Evolutionary conservation across 2,113 vertebrate species (phyloP).

Genomic region (Pluvialis apricaria): DNA sequence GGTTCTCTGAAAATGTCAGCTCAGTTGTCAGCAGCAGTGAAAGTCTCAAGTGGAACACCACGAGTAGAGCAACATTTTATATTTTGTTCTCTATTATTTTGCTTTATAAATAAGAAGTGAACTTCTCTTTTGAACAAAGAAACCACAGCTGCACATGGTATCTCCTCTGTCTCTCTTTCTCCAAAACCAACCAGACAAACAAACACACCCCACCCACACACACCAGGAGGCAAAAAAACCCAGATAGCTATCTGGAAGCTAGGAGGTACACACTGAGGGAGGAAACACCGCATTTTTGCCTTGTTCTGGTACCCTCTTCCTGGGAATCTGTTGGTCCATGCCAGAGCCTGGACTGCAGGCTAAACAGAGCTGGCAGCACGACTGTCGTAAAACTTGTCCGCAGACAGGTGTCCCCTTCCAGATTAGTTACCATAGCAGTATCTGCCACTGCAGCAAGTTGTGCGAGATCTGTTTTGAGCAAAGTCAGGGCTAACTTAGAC

Average conservation of each 20-base stretch:
- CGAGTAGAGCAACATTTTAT: background rate
- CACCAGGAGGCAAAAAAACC: background rate
- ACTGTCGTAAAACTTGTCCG: background rate
- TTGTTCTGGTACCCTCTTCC: background rate
- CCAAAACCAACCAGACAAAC: background rate
- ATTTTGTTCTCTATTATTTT: background rate
- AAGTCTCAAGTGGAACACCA: background rate
- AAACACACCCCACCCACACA: background rate
- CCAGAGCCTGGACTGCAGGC: background rate
- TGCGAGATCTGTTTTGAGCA: background rate
- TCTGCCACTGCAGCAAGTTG: background rate
- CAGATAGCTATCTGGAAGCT: background rate
- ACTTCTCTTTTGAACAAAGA: background rate
- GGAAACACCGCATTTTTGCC: background rate
- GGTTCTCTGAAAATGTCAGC: background rate
- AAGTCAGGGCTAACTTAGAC: background rate
- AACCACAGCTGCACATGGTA: background rate
- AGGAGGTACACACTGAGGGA: background rate
- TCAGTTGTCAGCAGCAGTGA: background rate
- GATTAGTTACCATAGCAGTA: background rate
- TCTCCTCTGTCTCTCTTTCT: background rate
- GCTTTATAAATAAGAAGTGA: background rate
- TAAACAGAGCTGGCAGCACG: background rate
- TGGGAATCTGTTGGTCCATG: background rate
- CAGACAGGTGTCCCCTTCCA: background rate